A percentile compares a stretch with the other conserved stretches of the same genome.
Evolutionary conservation across 2,888 invertebrate genomes (phyloP).

Genomic region (Drosophila bunnanda): DNA sequence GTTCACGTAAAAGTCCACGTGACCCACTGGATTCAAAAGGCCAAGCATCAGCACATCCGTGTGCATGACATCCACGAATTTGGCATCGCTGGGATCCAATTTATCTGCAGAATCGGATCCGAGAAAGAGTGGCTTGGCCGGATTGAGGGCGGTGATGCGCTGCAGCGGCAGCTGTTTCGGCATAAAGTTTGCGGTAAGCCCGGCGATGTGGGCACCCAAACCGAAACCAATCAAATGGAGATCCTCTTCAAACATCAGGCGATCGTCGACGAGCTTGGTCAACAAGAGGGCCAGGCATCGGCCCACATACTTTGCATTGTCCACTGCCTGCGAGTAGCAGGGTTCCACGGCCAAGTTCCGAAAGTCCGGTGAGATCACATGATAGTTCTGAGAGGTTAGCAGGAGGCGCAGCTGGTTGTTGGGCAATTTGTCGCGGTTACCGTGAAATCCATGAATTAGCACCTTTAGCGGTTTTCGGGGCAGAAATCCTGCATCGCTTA

Average conservation of each 20-base stretch:
- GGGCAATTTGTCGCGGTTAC: conserved; percentile 86
- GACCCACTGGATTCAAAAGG: conserved; percentile 85
- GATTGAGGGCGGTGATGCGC: conserved; percentile 87
- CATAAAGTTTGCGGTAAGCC: conserved; percentile 85
- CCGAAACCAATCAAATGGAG: conserved; percentile 88
- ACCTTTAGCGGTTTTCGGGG: conserved; percentile 86
- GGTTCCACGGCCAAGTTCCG: conserved; percentile 86
- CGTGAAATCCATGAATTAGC: conserved; percentile 88
- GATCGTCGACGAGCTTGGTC: conserved; percentile 82
- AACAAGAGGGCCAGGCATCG: conserved; percentile 87
- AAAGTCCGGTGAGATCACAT: conserved; percentile 87
- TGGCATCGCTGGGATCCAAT: conserved; percentile 86
- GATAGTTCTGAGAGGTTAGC: conserved; percentile 86
- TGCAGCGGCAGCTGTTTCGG: conserved; percentile 73
- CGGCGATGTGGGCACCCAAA: conserved; percentile 87
- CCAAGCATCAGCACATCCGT: conserved; percentile 87
- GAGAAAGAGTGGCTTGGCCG: conserved; percentile 87
- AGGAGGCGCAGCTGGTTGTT: conserved; percentile 87
- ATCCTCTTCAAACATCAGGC: conserved; percentile 82
- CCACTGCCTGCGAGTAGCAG: conserved; percentile 87
- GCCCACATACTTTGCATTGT: conserved; percentile 86
- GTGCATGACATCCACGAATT: conserved; percentile 88
- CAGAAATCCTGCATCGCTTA: background rate
- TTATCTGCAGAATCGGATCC: conserved; percentile 84
- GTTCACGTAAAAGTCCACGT: conserved; percentile 87